A percentile compares a stretch with the other conserved stretches of the same genome.
phyloP scores from a whole-genome alignment of 2,888 invertebrate genomes.

The Pogonocherus hispidulus region DNA sequence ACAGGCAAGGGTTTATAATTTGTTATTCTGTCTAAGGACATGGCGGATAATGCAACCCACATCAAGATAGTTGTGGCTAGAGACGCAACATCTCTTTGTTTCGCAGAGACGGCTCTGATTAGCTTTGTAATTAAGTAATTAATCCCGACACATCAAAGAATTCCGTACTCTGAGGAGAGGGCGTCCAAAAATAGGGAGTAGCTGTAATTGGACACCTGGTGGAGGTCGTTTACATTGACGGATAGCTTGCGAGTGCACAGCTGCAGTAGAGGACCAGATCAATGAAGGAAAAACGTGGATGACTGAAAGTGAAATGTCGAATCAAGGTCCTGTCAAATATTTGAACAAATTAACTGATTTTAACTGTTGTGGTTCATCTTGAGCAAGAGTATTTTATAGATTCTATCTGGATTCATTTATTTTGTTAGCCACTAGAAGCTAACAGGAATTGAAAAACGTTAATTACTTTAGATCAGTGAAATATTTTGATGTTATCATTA shows the following conservation, averaged over 20 bases:
- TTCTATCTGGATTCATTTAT: too few species aligned
- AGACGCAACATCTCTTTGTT: conserved; percentile 40
- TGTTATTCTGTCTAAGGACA: conserved; percentile 43
- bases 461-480: too few species aligned
- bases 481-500: too few species aligned
- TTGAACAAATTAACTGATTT: too few species aligned
- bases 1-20: conserved; percentile 43
- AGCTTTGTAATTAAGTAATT: conserved; percentile 44
- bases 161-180: background rate
- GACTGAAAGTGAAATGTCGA: too few species aligned
- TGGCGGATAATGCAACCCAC: conserved; percentile 45
- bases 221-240: background rate
- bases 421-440: too few species aligned
- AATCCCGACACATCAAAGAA: conserved; percentile 15
- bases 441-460: too few species aligned
- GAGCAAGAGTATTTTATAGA: too few species aligned
- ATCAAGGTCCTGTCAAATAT: too few species aligned
- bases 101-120: conserved; percentile 35
- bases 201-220: background rate
- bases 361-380: too few species aligned
- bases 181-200: background rate
- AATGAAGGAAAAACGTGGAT: background rate
- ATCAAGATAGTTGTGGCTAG: conserved; percentile 42
- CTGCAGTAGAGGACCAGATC: background rate
- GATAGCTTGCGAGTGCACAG: background rate